Percentiles rank a stretch among this genome's conserved stretches.
Evolutionary conservation across 2,888 invertebrate genomes (phyloP).

Genomic region (Latrodectus hesperus): DNA sequence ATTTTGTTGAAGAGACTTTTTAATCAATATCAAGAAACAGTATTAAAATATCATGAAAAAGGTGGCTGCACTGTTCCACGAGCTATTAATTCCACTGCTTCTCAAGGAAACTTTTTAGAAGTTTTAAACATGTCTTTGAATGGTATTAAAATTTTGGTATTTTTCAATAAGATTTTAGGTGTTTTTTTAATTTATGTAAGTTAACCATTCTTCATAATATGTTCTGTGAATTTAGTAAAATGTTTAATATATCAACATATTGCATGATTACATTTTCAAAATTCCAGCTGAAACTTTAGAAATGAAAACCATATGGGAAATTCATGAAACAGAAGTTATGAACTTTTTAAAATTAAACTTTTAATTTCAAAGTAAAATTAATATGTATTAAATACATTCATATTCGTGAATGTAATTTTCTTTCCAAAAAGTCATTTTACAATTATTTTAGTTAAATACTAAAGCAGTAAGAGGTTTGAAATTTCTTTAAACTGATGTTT

Average conservation of each 20-base stretch:
- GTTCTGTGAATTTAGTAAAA: not conserved
- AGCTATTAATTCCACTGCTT: slow-evolving; percentile 81
- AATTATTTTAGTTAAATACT: too few relatives aligned
- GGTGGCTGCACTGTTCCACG: slow-evolving; percentile 83
- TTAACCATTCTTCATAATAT: not conserved
- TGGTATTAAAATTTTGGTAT: slow-evolving; percentile 78
- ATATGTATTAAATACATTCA: too few relatives aligned
- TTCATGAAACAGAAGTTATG: too few relatives aligned
- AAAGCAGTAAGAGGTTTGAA: too few relatives aligned
- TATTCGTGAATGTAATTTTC: too few relatives aligned
- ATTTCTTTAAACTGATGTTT: too few relatives aligned
- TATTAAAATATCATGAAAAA: slow-evolving; percentile 88
- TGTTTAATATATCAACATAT: not conserved
- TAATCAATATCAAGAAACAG: slow-evolving; percentile 90
- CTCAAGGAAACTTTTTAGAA: slow-evolving; percentile 97
- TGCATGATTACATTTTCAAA: not conserved
- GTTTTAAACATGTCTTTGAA: slow-evolving; percentile 99
- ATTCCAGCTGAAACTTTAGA: too few relatives aligned
- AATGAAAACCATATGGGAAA: too few relatives aligned
- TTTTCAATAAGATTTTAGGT: not conserved
- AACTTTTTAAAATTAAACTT: too few relatives aligned
- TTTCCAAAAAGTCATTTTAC: too few relatives aligned
- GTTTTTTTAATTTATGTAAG: not conserved
- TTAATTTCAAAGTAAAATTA: too few relatives aligned
- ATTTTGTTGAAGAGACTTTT: slow-evolving; percentile 89